phyloP scores from a whole-genome alignment of 2,888 invertebrate species.

The Caenorhabditis plicata region DNA sequence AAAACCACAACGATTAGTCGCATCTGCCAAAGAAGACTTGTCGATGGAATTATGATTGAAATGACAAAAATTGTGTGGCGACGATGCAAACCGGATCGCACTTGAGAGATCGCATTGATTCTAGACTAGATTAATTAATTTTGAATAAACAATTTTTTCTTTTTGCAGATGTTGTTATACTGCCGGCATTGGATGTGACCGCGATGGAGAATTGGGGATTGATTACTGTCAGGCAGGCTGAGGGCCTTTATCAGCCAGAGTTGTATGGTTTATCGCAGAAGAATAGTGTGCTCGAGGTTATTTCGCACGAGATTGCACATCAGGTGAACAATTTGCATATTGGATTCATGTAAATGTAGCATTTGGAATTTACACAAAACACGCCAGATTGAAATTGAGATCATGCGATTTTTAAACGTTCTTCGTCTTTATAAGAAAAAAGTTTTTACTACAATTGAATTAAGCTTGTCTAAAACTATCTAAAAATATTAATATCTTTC shows the following conservation, averaged over 20 bases:
- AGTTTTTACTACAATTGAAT: too few relatives aligned
- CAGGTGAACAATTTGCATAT: conserved; percentile 33
- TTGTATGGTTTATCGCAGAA: conserved; percentile 17
- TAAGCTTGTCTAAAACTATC: too few relatives aligned
- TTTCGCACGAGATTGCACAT: conserved; percentile 54
- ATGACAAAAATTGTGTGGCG: not conserved
- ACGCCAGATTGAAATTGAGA: too few relatives aligned
- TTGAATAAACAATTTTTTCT: not conserved
- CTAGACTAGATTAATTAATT: not conserved
- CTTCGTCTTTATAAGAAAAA: too few relatives aligned
- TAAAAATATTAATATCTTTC: too few relatives aligned
- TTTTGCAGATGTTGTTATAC: conserved; percentile 52
- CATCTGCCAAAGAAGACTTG: not conserved
- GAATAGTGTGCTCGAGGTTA: conserved; percentile 17
- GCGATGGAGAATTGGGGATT: conserved; percentile 64
- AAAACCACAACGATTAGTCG: not conserved
- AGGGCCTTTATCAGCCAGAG: conserved; percentile 24
- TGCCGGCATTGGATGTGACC: conserved; percentile 44
- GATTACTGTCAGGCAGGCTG: conserved; percentile 25
- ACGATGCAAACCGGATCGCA: not conserved
- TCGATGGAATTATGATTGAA: not conserved
- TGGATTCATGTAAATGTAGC: too few relatives aligned
- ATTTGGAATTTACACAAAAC: too few relatives aligned
- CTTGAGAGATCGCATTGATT: conserved; percentile 1
- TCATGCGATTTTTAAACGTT: too few relatives aligned